Conservation (phyloP, 2,888 invertebrate species). For the Spodoptera picta region DNA sequence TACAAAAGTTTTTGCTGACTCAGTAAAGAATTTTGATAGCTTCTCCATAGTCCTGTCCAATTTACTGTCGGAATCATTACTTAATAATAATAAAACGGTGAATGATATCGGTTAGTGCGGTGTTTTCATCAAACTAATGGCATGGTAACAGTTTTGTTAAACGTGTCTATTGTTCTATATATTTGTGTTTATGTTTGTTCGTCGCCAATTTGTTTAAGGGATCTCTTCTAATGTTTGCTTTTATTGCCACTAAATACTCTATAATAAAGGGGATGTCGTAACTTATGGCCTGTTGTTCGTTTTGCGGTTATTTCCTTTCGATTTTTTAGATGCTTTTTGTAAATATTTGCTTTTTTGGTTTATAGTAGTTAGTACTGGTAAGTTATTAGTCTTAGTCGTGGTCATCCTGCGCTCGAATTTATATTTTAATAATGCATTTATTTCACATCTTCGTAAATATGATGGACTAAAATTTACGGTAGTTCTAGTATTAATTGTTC, state of each 20-base stretch:
- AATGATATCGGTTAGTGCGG: constrained; percentile 7
- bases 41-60: neutral
- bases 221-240: constrained; percentile 67
- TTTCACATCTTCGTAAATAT: no score
- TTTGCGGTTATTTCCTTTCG: constrained; percentile 26
- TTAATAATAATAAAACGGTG: constrained; percentile 3
- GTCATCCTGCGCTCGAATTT: no score
- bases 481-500: no score
- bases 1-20: no score
- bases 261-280: constrained; percentile 34
- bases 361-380: no score
- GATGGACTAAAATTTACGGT: no score
- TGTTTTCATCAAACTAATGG: constrained; percentile 63
- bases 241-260: constrained; percentile 62
- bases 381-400: no score
- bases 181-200: constrained; percentile 63
- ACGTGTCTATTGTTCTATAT: constrained; percentile 68
- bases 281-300: constrained; percentile 31
- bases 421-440: no score
- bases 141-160: constrained; percentile 66
- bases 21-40: no score
- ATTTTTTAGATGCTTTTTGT: neutral
- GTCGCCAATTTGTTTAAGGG: constrained; percentile 68
- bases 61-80: neutral
- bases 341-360: no score